Evolutionary conservation across 1,140 invertebrate species (phyloP), one percentile per base, ranked within the genome.

Genomic region (Pentalonia nigronervosa): DNA sequence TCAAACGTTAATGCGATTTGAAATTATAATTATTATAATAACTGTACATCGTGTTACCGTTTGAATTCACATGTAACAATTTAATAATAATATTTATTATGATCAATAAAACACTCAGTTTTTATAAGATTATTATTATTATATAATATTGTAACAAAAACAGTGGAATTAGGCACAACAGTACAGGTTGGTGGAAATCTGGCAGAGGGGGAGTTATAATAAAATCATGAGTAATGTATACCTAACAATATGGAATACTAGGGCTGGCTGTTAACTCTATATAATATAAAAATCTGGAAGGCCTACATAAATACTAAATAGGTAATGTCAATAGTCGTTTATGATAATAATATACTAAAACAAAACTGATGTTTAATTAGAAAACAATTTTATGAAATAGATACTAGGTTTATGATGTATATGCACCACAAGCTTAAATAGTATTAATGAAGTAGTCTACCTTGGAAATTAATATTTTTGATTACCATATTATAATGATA

Each of bases 121-220:
- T 90, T 91, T 91, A 48, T 45, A 91, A 81, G 76, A 36, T 89
- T 30, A 89, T 89, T 53, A 47, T 91, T 76, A 67, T 90, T 90
- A 67, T 91, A 81, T 34, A 76, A 81, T 91, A 81, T 81, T 76
- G 50, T 83, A 91, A 91, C 90, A 81, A 91, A 91, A 93, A 53
- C n/a, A 93, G 91, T 93, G 91, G 91, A 93, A 93, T 93, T 93
- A 93, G 91, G 91, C 91, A 86, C 90, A 92, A 81, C 76, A 92
- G 60, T 92, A 92, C n/a, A 48, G 67, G 67, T 50, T 48, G 21
- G 8, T 34, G 23, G 47, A 83, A 48, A 92, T 56, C 17, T 20
- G n/a, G 76, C n/a, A 83, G 7, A 14, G 8, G 45, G 8, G 83
- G 83, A 23, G 36, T 8, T 30, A 67, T 67, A 60, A 67, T 47